Evolutionary conservation across 1,140 invertebrate species (phyloP).

Genomic region (honey bee (Apis mellifera)): DNA sequence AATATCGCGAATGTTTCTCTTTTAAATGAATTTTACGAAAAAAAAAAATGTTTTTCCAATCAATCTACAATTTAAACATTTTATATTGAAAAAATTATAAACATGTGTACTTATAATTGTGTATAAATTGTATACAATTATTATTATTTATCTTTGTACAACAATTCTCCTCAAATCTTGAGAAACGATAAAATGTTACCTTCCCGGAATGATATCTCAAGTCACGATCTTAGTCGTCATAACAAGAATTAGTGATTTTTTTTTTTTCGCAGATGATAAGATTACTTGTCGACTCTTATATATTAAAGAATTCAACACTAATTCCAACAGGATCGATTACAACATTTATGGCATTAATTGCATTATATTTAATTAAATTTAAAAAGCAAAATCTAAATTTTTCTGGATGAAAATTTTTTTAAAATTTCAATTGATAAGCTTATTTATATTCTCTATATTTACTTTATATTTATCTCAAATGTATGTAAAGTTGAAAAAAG

Average conservation of each 20-base stretch:
- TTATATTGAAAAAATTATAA: neutral
- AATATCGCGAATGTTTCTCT: neutral
- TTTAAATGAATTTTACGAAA: neutral
- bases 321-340: neutral
- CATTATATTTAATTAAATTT: neutral
- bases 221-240: slow-evolving; percentile 5
- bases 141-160: neutral
- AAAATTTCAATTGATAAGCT: neutral
- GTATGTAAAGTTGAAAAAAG: too few relatives aligned
- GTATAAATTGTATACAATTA: neutral
- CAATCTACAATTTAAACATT: slow-evolving; percentile 15
- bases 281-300: neutral
- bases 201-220: slow-evolving; percentile 33
- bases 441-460: neutral
- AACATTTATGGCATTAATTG: neutral
- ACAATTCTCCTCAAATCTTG: neutral
- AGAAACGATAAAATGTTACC: slow-evolving; percentile 15
- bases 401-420: neutral
- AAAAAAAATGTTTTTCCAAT: neutral
- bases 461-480: too few relatives aligned
- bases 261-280: slow-evolving; percentile 6
- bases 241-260: neutral
- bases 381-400: neutral
- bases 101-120: neutral
- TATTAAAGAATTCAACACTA: neutral